These are phyloP conservation scores for Leucozona laternaria DNA, from an alignment of 2,888 invertebrate species.

Conservation along the genomic window DNA sequence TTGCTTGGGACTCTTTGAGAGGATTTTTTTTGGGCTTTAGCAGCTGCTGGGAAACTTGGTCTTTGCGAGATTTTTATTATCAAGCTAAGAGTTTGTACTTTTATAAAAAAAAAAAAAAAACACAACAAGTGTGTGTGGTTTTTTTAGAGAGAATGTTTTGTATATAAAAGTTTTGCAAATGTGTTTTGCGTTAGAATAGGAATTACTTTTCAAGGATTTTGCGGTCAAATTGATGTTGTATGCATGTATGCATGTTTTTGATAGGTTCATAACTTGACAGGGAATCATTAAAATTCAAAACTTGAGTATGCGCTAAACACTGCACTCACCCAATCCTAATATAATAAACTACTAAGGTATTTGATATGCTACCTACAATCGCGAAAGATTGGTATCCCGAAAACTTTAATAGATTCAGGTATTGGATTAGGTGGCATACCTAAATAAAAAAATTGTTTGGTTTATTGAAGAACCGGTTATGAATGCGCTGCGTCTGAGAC, in stretches of 20 bases:
- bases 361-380: too few species aligned
- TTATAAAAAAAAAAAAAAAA: conserved; percentile 4
- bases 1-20: conserved; percentile 41
- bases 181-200: conserved; percentile 15
- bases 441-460: too few species aligned
- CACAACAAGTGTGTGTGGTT: background rate
- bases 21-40: conserved; percentile 24
- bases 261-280: background rate
- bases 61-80: conserved; percentile 40
- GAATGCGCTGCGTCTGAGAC: too few species aligned
- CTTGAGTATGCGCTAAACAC: background rate
- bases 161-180: conserved; percentile 6
- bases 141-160: background rate
- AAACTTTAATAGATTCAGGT: too few species aligned
- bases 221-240: conserved; percentile 19
- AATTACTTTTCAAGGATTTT: conserved; percentile 35
- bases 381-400: too few species aligned
- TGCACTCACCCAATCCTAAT: too few species aligned
- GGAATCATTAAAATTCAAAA: too few species aligned
- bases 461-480: too few species aligned
- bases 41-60: conserved; percentile 32
- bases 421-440: too few species aligned
- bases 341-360: too few species aligned
- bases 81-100: conserved; percentile 18
- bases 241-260: background rate